These are phyloP conservation scores for Eulemur rubriventer DNA, from an alignment of 2,797 vertebrate species.

Conservation along the genomic window DNA sequence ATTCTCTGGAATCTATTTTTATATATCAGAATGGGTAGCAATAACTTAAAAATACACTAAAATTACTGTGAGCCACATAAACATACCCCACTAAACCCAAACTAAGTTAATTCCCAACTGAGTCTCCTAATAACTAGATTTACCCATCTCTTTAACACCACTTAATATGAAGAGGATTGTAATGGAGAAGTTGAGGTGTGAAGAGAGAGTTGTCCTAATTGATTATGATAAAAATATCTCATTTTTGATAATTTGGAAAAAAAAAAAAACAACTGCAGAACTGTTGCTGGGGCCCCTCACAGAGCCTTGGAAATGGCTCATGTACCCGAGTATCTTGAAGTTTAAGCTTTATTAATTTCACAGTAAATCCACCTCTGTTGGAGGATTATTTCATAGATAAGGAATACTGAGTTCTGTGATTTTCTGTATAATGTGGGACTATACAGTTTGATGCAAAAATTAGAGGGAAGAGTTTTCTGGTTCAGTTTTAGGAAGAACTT, in stretches of 20 bases:
- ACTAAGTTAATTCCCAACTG: background rate
- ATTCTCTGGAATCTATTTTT: background rate
- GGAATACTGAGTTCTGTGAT: background rate
- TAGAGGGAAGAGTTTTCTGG: background rate
- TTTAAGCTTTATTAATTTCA: background rate
- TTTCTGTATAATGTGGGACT: background rate
- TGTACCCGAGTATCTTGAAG: background rate
- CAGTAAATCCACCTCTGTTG: background rate
- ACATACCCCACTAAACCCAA: background rate
- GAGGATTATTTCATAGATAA: background rate
- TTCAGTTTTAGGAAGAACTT: background rate
- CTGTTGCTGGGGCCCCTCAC: background rate
- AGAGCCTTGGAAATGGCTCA: background rate
- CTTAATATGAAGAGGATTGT: background rate
- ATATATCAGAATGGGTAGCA: background rate
- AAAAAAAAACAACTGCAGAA: background rate
- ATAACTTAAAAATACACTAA: background rate
- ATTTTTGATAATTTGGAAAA: background rate
- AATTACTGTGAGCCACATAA: background rate
- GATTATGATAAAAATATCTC: background rate
- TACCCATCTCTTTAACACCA: background rate
- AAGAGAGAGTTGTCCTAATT: background rate
- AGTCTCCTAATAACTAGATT: background rate
- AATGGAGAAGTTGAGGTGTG: background rate
- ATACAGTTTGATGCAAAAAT: background rate